Evolutionary conservation across 2,113 vertebrate genomes (phyloP).

Genomic region (Rhea pennata): DNA sequence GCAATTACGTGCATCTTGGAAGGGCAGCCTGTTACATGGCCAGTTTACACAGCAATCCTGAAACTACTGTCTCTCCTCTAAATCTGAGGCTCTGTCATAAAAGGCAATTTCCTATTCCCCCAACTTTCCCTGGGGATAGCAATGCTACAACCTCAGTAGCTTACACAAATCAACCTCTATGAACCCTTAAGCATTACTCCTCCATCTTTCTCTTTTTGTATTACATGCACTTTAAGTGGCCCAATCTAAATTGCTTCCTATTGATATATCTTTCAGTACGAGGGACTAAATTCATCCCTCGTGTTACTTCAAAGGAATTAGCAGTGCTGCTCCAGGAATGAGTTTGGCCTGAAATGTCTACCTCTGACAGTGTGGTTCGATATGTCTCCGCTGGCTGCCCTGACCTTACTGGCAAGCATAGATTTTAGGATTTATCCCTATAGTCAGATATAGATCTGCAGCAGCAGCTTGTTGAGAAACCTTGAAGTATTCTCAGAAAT

Average conservation of each 20-base stretch:
- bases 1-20: neutral
- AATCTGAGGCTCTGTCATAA: slow-evolving; percentile 20
- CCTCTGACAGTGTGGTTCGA: slow-evolving; percentile 66
- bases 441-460: slow-evolving; percentile 70
- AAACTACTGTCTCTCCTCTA: neutral
- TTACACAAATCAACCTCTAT: slow-evolving; percentile 44
- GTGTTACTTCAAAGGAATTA: slow-evolving; percentile 64
- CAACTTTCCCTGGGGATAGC: slow-evolving; percentile 11
- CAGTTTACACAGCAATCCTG: slow-evolving; percentile 1
- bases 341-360: slow-evolving; percentile 49
- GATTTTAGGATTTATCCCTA: slow-evolving; percentile 74
- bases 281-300: slow-evolving; percentile 63
- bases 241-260: slow-evolving; percentile 75
- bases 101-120: slow-evolving; percentile 33
- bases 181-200: slow-evolving; percentile 36
- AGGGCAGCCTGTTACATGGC: neutral
- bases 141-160: slow-evolving; percentile 7
- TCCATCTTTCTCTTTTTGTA: slow-evolving; percentile 39
- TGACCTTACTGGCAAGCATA: slow-evolving; percentile 73
- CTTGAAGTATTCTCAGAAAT: slow-evolving; percentile 70
- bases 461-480: slow-evolving; percentile 60
- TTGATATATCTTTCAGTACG: slow-evolving; percentile 70
- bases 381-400: slow-evolving; percentile 62
- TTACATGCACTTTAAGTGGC: slow-evolving; percentile 62
- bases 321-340: slow-evolving; percentile 39